Evolutionary conservation across 2,888 invertebrate genomes (phyloP).

Genomic region (Galerucella pusilla): DNA sequence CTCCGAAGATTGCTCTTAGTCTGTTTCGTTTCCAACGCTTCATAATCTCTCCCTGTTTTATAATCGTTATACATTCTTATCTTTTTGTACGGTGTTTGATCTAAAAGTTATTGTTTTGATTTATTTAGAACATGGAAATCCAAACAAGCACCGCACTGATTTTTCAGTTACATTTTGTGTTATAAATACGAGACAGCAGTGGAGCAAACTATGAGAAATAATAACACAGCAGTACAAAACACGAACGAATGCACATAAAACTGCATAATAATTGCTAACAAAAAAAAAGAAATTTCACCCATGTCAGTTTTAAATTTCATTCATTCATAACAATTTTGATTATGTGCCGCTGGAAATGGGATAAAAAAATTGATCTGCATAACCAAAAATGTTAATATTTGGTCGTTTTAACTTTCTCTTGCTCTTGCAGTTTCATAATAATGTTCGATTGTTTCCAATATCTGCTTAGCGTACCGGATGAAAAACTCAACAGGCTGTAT

Average conservation of each 20-base stretch:
- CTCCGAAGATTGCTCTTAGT: too few species aligned
- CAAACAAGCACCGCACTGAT: neutral
- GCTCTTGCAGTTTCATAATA: too few species aligned
- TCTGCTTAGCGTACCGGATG: too few species aligned
- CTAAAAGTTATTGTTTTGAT: too few species aligned
- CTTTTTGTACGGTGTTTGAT: too few species aligned
- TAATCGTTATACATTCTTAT: too few species aligned
- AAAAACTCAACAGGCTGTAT: too few species aligned
- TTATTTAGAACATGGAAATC: too few species aligned
- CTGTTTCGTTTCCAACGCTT: too few species aligned
- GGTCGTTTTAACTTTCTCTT: neutral
- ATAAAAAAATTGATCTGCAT: conserved; percentile 6
- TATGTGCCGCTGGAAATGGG: neutral
- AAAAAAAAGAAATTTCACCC: neutral
- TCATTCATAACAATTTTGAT: conserved; percentile 6
- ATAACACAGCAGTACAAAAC: neutral
- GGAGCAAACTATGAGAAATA: neutral
- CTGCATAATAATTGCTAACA: neutral
- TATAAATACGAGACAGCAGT: neutral
- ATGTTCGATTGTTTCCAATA: too few species aligned
- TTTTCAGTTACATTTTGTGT: neutral
- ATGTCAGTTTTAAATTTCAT: conserved; percentile 5
- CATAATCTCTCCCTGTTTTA: too few species aligned
- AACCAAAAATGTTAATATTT: neutral
- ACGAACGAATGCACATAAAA: conserved; percentile 4